phyloP scores from a whole-genome alignment of 1,140 invertebrate genomes.

The Ectropis grisescens region DNA sequence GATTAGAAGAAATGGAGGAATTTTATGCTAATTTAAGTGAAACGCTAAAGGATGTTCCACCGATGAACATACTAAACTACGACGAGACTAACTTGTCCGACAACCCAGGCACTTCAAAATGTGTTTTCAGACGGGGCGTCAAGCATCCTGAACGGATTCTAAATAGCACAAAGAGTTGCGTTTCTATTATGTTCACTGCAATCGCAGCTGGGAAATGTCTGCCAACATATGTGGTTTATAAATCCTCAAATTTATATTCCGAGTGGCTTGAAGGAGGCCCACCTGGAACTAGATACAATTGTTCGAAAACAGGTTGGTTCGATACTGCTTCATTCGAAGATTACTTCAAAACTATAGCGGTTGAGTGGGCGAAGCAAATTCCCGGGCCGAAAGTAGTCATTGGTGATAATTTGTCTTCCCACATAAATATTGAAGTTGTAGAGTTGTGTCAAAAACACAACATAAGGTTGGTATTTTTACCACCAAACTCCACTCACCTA shows the following conservation, averaged over 20 bases:
- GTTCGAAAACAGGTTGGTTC: slow-evolving; percentile 35
- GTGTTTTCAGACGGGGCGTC: slow-evolving; percentile 1
- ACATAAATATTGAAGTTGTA: not conserved
- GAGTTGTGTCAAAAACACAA: not conserved
- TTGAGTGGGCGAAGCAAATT: slow-evolving; percentile 14
- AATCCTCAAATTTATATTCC: slow-evolving; percentile 5
- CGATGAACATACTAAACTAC: slow-evolving; percentile 7
- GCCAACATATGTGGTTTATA: slow-evolving; percentile 10
- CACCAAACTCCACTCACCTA: slow-evolving; percentile 8
- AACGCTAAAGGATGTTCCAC: too few species aligned
- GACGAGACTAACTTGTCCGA: slow-evolving; percentile 8
- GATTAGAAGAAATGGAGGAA: too few species aligned
- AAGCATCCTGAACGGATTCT: slow-evolving; percentile 5
- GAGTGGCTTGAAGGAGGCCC: slow-evolving; percentile 5
- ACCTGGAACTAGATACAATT: slow-evolving; percentile 17
- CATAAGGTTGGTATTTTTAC: slow-evolving; percentile 9
- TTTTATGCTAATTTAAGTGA: too few species aligned
- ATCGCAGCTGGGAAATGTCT: slow-evolving; percentile 5
- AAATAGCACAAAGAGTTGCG: slow-evolving; percentile 4
- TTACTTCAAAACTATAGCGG: slow-evolving; percentile 22
- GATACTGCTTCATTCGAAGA: slow-evolving; percentile 32
- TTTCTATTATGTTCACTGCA: slow-evolving; percentile 6
- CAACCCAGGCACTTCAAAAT: slow-evolving; percentile 3
- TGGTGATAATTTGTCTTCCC: not conserved
- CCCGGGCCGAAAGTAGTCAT: not conserved